Base-by-base conservation (phyloP, 2,113 vertebrate species). In the Lonchura striata region DNA sequence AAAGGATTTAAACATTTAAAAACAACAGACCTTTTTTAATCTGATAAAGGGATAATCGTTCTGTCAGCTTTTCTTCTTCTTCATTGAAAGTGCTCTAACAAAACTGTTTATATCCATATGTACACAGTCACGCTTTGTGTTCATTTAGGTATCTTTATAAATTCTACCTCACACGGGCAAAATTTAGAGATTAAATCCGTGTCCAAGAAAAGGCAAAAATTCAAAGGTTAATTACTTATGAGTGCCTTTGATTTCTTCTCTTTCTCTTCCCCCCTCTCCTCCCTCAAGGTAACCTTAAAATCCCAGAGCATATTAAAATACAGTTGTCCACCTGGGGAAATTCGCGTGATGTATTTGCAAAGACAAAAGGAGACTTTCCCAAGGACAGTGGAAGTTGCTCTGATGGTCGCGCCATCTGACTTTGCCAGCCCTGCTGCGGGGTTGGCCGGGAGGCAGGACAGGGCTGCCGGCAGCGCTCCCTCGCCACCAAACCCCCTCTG, bases 351-450 rank as follows among this genome's bases (percentile, higher is more conserved):
- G 15, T 31, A 9, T 54, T 63, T 80, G 30, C 35, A 23, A 17
- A 6, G 25, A 9, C 33, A 21, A 11, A n/a, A 50, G 56, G 19
- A 50, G 25, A 18, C 28, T 13, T 61, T 37, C 37, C 19, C 33
- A 13, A 52, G 37, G 71, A 1, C 24, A 5, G 2, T 9, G 39
- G 28, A 19, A 68, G 30, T 23, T 28, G 25, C 14, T 5, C 15
- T 12, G 7, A 8, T 2, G 12, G 21, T 42, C 35, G 0, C 13
- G 16, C 10, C 6, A 2, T 23, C 23, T 2, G 28, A 13, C 35
- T 49, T 27, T 31, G 19, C 79, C 37, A 66, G n/a, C 23, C 7
- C 16, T 3, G 42, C 30, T 1, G 4, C 5, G 39, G 42, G 7
- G 13, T 6, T n/a, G 61, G 30, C 9, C 3, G 18, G 44, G 47